phyloP scores from a whole-genome alignment of 2,797 vertebrate species.

The Luscinia luscinia region DNA sequence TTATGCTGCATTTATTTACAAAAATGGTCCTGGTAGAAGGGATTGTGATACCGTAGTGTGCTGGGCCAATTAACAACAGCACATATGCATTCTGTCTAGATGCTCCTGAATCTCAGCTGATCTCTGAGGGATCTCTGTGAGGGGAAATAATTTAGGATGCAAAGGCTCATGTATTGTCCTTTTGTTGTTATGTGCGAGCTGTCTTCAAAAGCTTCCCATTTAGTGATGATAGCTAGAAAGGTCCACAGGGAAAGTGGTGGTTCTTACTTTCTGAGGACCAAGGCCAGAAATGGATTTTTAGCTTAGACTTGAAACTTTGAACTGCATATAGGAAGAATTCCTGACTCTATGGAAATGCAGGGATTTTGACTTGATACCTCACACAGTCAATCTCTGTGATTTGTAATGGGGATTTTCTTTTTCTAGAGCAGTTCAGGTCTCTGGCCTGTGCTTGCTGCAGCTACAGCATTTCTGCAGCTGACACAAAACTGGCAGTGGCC shows the following conservation, averaged over 20 bases:
- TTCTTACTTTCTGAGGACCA: background rate
- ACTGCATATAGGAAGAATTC: background rate
- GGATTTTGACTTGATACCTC: background rate
- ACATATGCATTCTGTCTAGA: background rate
- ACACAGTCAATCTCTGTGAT: background rate
- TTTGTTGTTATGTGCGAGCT: background rate
- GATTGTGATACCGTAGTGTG: background rate
- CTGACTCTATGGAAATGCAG: background rate
- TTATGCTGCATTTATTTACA: background rate
- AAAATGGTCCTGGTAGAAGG: background rate
- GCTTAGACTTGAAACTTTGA: background rate
- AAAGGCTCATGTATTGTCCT: background rate
- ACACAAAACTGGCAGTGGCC: background rate
- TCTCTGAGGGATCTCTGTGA: background rate
- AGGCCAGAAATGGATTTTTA: slow-evolving; percentile 1
- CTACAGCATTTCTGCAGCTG: background rate
- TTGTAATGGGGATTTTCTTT: background rate
- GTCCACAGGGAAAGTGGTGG: background rate
- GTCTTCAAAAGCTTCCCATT: background rate
- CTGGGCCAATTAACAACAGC: background rate
- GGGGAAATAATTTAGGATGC: background rate
- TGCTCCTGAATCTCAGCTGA: background rate
- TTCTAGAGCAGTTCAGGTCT: background rate
- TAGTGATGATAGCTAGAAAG: background rate
- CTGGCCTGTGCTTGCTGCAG: background rate